Evolutionary conservation across 2,113 vertebrate genomes (phyloP).

Genomic region (Mionectes macconnelli): DNA sequence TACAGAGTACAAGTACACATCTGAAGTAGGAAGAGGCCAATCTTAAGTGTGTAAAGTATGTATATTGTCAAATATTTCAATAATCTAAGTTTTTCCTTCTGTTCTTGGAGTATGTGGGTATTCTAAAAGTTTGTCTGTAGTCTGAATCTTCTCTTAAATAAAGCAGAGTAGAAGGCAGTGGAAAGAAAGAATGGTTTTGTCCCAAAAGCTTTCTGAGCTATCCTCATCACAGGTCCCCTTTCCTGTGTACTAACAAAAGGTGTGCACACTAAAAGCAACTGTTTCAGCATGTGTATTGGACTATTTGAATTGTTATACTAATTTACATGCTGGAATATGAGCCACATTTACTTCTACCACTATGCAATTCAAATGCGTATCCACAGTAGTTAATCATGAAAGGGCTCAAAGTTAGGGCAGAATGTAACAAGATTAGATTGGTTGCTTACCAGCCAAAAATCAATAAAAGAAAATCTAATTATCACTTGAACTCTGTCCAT

Average conservation of each 20-base stretch:
- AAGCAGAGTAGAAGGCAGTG: not conserved
- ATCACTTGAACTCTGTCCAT: not conserved
- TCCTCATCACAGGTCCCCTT: not conserved
- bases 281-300: not conserved
- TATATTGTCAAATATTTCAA: not conserved
- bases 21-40: not conserved
- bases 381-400: not conserved
- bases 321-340: not conserved
- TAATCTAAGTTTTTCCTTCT: not conserved
- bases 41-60: not conserved
- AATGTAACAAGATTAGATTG: not conserved
- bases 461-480: constrained; percentile 21
- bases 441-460: not conserved
- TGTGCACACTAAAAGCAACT: not conserved
- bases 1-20: rapidly evolving
- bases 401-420: not conserved
- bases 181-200: not conserved
- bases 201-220: not conserved
- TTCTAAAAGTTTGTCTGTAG: not conserved
- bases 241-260: not conserved
- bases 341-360: not conserved
- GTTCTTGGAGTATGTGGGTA: not conserved
- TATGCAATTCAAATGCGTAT: not conserved
- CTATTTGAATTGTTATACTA: not conserved
- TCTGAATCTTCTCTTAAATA: not conserved